Conservation (phyloP, 2,113 vertebrate genomes). For the Ochotona princeps region DNA sequence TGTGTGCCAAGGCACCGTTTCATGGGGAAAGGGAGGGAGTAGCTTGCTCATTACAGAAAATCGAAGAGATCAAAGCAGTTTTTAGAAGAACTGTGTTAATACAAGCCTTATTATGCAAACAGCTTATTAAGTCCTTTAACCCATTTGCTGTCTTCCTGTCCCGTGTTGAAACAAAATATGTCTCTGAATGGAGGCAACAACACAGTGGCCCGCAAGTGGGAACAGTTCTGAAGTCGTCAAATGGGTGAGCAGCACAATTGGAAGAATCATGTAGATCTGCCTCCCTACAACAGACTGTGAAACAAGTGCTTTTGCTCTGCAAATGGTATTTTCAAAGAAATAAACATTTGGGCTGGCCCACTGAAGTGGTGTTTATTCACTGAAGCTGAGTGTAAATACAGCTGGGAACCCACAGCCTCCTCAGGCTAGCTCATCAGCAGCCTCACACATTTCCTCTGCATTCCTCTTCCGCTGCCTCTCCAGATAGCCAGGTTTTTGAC, state of each 20-base stretch:
- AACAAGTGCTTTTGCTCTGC: slow-evolving; percentile 64
- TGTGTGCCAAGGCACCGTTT: neutral
- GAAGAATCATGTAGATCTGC: slow-evolving; percentile 45
- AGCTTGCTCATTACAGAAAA: slow-evolving; percentile 57
- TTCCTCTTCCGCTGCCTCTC: neutral
- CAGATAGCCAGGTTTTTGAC: neutral
- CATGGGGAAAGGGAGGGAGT: neutral
- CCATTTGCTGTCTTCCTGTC: slow-evolving; percentile 30
- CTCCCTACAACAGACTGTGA: slow-evolving; percentile 54
- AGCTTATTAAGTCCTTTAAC: slow-evolving; percentile 52
- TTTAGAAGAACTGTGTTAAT: slow-evolving; percentile 27
- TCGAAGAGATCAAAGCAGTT: slow-evolving; percentile 43
- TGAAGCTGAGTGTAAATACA: slow-evolving; percentile 76
- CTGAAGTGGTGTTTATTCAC: slow-evolving; percentile 70
- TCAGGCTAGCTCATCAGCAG: slow-evolving; percentile 34
- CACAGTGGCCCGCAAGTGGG: slow-evolving; percentile 32
- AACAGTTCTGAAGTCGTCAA: slow-evolving; percentile 47
- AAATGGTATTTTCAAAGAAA: slow-evolving; percentile 69
- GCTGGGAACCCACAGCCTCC: slow-evolving; percentile 62
- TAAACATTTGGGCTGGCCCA: slow-evolving; percentile 69
- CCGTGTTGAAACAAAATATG: slow-evolving; percentile 45
- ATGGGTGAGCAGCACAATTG: slow-evolving; percentile 47
- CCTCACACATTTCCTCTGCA: slow-evolving; percentile 29
- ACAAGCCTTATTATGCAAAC: neutral
- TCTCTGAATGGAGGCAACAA: slow-evolving; percentile 16